Percentiles rank a stretch among this genome's conserved stretches.
phyloP scores from a whole-genome alignment of 2,888 invertebrate genomes.

The Neelides folsomi region DNA sequence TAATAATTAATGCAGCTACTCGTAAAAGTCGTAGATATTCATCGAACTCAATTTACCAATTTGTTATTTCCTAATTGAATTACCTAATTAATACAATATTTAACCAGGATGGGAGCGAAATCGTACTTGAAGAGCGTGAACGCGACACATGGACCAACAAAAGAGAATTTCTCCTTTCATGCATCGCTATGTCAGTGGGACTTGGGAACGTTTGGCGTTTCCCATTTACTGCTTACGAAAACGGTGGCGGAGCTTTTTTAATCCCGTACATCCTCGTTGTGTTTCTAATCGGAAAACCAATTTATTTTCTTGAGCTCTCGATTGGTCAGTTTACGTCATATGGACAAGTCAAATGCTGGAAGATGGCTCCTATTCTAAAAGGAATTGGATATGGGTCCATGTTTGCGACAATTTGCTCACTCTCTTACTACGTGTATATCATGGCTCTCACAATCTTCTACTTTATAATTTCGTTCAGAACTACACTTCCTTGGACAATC shows the following conservation, averaged over 20 bases:
- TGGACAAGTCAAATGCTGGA: conserved; percentile 42
- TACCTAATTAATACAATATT: too few relatives aligned
- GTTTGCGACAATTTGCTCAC: conserved; percentile 44
- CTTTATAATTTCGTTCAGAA: conserved; percentile 35
- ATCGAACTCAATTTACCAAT: too few relatives aligned
- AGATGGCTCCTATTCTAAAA: conserved; percentile 30
- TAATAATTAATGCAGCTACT: too few relatives aligned
- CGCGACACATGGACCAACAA: conserved; percentile 44
- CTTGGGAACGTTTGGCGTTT: conserved; percentile 35
- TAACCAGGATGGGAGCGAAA: too few relatives aligned
- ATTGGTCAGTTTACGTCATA: conserved; percentile 41
- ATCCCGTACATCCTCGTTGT: conserved; percentile 42
- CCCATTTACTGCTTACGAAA: conserved; percentile 34
- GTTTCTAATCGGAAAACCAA: conserved; percentile 35
- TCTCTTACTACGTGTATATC: conserved; percentile 63
- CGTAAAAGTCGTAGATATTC: too few relatives aligned
- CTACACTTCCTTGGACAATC: conserved; percentile 35
- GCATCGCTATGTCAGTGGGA: conserved; percentile 36
- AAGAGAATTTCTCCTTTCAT: conserved; percentile 51
- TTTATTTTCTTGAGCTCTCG: conserved; percentile 41
- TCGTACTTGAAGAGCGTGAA: too few relatives aligned
- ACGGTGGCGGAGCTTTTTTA: conserved; percentile 44
- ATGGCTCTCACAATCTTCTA: conserved; percentile 45
- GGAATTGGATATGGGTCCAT: conserved; percentile 3
- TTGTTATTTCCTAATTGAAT: too few relatives aligned